Evolutionary conservation across 1,140 invertebrate genomes (phyloP), one percentile per base, ranked within the genome.

Genomic region (Doryteuthis pealeii): DNA sequence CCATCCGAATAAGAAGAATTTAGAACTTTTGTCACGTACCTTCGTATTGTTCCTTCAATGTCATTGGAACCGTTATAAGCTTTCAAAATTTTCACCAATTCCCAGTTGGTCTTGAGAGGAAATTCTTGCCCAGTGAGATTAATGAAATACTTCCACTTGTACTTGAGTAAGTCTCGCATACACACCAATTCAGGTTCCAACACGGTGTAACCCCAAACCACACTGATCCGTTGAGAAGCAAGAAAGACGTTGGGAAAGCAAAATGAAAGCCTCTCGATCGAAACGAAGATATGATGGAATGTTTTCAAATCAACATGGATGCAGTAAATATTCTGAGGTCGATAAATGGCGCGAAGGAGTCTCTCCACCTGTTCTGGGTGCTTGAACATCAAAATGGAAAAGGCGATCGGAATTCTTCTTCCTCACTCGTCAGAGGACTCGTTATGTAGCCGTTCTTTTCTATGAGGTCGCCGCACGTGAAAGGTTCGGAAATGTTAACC

Each of bases 161-260:
- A 71, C 12, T 77, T 76, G 10, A 81, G 43, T 22, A 79, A 71
- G 67, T 83, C 82, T 40, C 74, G 31, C 75, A 84, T 79, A 74
- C 83, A 85, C 54, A 79, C 82, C 2, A 85, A 45, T 65, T 85
- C 83, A 1, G 83, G 82, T 30, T 77, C 62, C 26, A 84, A 66
- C 66, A 78, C 49, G 14, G 73, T 74, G 71, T 76, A 79, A 77
- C 76, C 72, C 2, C 74, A 80, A 30, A 79, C 58, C 3, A 85
- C 71, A 58, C 73, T 43, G 49, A 80, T 80, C 6, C 73, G 71
- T 71, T 74, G 78, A 18, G 77, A 76, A 26, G 78, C 79, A 8
- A 85, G 65, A 68, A 81, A 81, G 14, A 83, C 82, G 74, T 85
- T 85, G 15, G 75, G 71, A 76, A 83, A 83, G 77, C 82, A 84